A percentile compares a stretch with the other conserved stretches of the same genome.
phyloP scores from a whole-genome alignment of 2,797 vertebrate genomes.

The Trichosurus vulpecula region DNA sequence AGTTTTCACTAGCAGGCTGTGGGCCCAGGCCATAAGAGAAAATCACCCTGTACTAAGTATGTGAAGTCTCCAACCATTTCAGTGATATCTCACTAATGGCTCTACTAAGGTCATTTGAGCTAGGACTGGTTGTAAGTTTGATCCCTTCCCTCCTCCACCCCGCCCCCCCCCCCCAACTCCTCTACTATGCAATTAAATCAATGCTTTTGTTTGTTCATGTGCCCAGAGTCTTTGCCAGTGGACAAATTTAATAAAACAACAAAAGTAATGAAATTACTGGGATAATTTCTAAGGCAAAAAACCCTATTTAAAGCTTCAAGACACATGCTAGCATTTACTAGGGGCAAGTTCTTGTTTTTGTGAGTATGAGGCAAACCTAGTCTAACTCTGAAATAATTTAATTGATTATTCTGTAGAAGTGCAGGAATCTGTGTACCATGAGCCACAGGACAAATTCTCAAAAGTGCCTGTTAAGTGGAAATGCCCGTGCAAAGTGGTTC shows the following conservation, averaged over 20 bases:
- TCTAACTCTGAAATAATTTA: conserved; percentile 48
- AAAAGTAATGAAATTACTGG: conserved; percentile 58
- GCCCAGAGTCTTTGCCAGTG: conserved; percentile 31
- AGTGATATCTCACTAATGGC: conserved; percentile 38
- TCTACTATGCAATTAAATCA: background rate
- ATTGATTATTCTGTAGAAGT: conserved; percentile 23
- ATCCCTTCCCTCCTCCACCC: background rate
- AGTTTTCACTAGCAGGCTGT: conserved; percentile 64
- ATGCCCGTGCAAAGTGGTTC: conserved; percentile 58
- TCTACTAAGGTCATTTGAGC: conserved; percentile 31
- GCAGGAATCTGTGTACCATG: background rate
- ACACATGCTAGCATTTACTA: conserved; percentile 9
- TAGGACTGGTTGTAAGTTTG: background rate
- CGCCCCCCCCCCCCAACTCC: background rate
- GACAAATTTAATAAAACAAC: conserved; percentile 47
- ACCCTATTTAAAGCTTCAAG: conserved; percentile 5
- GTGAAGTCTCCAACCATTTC: background rate
- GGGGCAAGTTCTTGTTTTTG: background rate
- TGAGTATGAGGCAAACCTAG: conserved; percentile 15
- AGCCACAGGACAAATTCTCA: background rate
- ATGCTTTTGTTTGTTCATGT: conserved; percentile 54
- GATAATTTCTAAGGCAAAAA: conserved; percentile 37
- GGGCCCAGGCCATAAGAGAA: conserved; percentile 53
- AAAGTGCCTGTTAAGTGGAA: conserved; percentile 42
- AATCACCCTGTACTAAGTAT: conserved; percentile 41